Base-by-base conservation (phyloP, 2,888 invertebrate genomes). In the Apeira syringaria region DNA sequence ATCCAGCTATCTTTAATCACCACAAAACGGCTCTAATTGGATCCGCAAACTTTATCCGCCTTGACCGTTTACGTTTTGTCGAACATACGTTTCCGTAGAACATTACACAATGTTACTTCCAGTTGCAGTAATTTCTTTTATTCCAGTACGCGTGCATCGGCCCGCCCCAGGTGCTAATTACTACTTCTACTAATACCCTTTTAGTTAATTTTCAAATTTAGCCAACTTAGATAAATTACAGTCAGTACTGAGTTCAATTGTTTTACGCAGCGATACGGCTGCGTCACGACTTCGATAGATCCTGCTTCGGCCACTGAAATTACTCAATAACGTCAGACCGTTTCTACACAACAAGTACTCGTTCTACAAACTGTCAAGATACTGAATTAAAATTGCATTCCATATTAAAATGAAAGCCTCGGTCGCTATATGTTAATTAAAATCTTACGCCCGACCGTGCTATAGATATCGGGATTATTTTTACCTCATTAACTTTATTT, bases 1-100 rank as follows among this genome's bases (percentile, higher is more conserved):
- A 63, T 67, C 60, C 56, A 64, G 67, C 70, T 88, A 88, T 89
- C 88, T 88, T 68, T 70, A 76, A 88, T 88, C 88, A 70, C 71
- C 68, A 79, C 76, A 77, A 83, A 81, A 84, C 74, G 68, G 69
- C 72, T 82, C 80, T 88, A 89, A 89, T 89, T 89, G 87, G 88
- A 78, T 72, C 78, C 78, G 82, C 84, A 85, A 79, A 75, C 74
- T 52, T 49, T 47, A 63, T 57, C 53, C 52, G 50, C 52, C 26
- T 39, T 34, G 47, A 53, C 66, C 67, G 66, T 69, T 68, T 54
- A 63, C 61, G 59, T 63, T 60, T 67, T 61, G 47, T 70, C 62
- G 64, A 61, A 64, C 56, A 61, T 53, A 56, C 60, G 68, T 69
- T 56, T 29, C 33, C 8, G 17, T 26, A 28, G 8, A 29, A 26